Percentiles rank a stretch among this genome's conserved stretches.
Conservation (phyloP, 2,888 invertebrate genomes). For the Metellina segmentata region DNA sequence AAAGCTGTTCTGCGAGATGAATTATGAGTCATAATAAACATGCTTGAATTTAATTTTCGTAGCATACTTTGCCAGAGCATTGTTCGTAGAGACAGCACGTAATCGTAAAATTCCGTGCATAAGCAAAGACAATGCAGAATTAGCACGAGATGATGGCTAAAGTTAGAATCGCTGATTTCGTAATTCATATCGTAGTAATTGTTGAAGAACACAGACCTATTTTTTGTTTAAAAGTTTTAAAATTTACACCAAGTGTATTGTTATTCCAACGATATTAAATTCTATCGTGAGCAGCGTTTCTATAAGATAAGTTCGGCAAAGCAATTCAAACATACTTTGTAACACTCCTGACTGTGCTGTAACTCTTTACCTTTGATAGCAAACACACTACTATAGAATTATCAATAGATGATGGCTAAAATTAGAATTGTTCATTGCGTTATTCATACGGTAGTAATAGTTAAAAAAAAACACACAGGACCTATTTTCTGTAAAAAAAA, state of each 20-base stretch:
- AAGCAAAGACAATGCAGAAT: conserved; percentile 50
- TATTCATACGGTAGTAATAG: conserved; percentile 12
- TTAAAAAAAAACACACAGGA: background rate
- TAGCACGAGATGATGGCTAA: conserved; percentile 25
- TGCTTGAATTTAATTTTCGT: conserved; percentile 66
- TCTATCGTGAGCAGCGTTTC: too few relatives aligned
- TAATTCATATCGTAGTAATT: conserved; percentile 11
- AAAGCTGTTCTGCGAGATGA: conserved; percentile 18
- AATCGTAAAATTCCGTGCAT: conserved; percentile 53
- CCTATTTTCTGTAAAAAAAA: background rate
- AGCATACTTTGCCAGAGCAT: conserved; percentile 37
- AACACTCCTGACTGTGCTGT: too few relatives aligned
- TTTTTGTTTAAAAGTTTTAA: background rate
- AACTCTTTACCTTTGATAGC: background rate
- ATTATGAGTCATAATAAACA: conserved; percentile 52
- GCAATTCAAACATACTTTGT: too few relatives aligned
- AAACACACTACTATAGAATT: conserved; percentile 47
- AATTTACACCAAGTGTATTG: too few relatives aligned
- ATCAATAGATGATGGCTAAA: conserved; percentile 13
- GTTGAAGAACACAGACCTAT: background rate
- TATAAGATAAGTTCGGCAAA: too few relatives aligned
- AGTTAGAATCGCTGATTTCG: conserved; percentile 21
- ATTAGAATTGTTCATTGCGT: conserved; percentile 11
- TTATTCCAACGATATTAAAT: too few relatives aligned
- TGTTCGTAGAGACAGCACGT: conserved; percentile 48